Conservation (phyloP, 2,888 invertebrate genomes). For the Drosophila paracracens region DNA sequence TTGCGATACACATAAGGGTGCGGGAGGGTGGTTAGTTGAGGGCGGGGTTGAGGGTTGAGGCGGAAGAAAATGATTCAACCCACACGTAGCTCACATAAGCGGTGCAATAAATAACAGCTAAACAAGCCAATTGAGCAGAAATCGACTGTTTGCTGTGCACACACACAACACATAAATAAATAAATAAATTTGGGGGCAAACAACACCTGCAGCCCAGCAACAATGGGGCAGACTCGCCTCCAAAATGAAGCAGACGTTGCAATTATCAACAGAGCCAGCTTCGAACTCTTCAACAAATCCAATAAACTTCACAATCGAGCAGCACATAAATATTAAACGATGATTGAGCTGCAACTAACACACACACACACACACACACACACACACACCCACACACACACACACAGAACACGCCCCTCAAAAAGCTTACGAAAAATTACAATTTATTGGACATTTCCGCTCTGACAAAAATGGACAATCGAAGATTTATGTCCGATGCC, state of each 20-base stretch:
- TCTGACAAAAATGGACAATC: constrained; percentile 72
- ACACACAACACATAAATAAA: constrained; percentile 16
- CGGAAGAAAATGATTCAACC: constrained; percentile 8
- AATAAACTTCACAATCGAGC: constrained; percentile 80
- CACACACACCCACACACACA: not conserved
- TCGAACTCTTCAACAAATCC: constrained; percentile 72
- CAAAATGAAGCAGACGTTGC: constrained; percentile 58
- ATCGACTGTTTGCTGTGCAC: constrained; percentile 56
- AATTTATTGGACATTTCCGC: constrained; percentile 82
- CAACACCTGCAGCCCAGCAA: constrained; percentile 69
- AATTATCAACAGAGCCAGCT: constrained; percentile 63
- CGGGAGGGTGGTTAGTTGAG: not conserved
- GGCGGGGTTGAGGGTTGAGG: not conserved
- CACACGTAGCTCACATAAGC: constrained; percentile 56
- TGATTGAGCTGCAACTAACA: constrained; percentile 78
- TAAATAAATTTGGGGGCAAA: constrained; percentile 68
- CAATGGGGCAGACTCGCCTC: constrained; percentile 36
- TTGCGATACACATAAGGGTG: constrained; percentile 6
- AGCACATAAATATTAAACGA: constrained; percentile 81
- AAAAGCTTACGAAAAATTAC: constrained; percentile 81
- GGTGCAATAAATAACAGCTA: constrained; percentile 76
- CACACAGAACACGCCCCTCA: constrained; percentile 12
- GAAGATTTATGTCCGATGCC: constrained; percentile 70
- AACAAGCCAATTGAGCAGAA: constrained; percentile 77
- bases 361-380: constrained; percentile 19